phyloP scores from a whole-genome alignment of 2,113 vertebrate species.

The Nothobranchius furzeri region DNA sequence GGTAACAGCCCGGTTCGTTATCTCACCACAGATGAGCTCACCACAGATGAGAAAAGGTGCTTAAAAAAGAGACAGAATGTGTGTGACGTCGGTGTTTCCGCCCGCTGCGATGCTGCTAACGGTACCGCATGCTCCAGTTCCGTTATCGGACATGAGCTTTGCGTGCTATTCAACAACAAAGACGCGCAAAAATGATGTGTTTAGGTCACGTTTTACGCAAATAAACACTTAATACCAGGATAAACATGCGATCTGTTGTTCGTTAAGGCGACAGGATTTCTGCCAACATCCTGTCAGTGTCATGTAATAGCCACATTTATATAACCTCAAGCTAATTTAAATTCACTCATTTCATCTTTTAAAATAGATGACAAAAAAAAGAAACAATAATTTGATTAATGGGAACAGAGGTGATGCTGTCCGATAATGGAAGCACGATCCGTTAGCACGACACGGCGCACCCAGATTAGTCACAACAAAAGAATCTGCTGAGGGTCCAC shows the following conservation, averaged over 20 bases:
- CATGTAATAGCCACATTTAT: neutral
- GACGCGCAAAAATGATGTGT: too few species aligned
- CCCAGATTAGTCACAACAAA: constrained; percentile 75
- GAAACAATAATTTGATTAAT: too few species aligned
- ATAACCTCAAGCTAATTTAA: neutral
- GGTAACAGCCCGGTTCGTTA: neutral
- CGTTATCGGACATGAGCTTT: constrained; percentile 51
- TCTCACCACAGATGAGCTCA: too few species aligned
- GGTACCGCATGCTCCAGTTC: constrained; percentile 1
- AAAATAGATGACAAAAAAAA: neutral
- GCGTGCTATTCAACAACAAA: too few species aligned
- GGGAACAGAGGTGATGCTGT: neutral
- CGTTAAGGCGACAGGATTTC: neutral
- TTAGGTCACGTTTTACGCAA: neutral
- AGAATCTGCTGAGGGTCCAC: constrained; percentile 64
- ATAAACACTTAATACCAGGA: neutral
- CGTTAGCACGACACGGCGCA: constrained; percentile 31
- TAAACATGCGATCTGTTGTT: neutral
- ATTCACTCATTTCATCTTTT: neutral
- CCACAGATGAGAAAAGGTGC: rapidly evolving
- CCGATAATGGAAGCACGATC: constrained; percentile 47
- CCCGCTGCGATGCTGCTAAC: constrained; percentile 26
- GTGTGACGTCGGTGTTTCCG: neutral
- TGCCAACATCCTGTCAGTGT: neutral
- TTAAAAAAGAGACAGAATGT: neutral